Evolutionary conservation across 2,888 invertebrate species (phyloP).

Genomic region (Timema cristinae): DNA sequence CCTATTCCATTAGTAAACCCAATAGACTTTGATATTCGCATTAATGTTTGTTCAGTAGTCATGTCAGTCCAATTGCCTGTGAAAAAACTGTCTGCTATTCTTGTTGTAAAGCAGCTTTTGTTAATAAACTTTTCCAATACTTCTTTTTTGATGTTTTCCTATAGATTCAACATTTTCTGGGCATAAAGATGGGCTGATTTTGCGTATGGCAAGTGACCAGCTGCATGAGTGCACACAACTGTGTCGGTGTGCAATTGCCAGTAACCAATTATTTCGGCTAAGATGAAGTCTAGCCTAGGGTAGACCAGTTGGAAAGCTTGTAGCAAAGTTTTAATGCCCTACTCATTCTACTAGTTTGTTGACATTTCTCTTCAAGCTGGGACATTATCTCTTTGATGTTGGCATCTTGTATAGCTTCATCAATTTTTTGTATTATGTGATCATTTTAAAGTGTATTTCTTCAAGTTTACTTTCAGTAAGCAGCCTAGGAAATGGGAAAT

Average conservation of each 20-base stretch:
- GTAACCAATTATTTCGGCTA: background rate
- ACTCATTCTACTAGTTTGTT: background rate
- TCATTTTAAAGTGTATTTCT: background rate
- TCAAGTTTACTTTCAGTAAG: background rate
- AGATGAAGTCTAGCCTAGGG: slow-evolving; percentile 8
- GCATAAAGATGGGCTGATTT: slow-evolving; percentile 9
- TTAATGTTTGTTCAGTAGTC: too few relatives aligned
- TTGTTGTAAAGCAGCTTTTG: background rate
- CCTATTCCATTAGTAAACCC: too few relatives aligned
- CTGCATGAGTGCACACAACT: slow-evolving; percentile 7
- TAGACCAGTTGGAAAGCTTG: background rate
- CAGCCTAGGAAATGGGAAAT: background rate
- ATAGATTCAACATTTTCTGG: slow-evolving; percentile 1
- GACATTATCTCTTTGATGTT: background rate
- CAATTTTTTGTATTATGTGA: slow-evolving; percentile 1
- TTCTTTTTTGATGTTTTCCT: background rate
- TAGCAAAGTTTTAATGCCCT: background rate
- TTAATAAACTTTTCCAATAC: background rate
- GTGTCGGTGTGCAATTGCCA: background rate
- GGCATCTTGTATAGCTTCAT: background rate
- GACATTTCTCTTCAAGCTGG: background rate
- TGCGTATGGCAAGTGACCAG: slow-evolving; percentile 5
- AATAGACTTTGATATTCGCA: too few relatives aligned
- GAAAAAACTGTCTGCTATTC: background rate
- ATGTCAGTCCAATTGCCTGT: background rate